phyloP scores from a whole-genome alignment of 2,113 vertebrate genomes.

The Triplophysa dalaica region DNA sequence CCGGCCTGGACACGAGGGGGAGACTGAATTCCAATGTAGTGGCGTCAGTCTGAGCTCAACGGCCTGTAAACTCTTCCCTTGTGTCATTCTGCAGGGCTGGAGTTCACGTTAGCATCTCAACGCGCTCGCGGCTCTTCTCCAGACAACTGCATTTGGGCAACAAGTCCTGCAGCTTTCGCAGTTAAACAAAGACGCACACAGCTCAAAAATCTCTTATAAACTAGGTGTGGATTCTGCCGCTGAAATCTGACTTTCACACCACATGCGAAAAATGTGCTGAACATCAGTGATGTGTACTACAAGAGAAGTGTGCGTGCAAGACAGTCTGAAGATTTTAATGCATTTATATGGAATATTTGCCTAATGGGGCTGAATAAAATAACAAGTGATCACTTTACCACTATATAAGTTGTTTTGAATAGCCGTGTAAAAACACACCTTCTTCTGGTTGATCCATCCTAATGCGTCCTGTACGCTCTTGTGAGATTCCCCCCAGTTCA shows the following conservation, averaged over 20 bases:
- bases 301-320: background rate
- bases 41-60: background rate
- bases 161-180: background rate
- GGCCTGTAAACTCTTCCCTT: background rate
- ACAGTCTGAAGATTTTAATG: background rate
- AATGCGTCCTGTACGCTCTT: slow-evolving; percentile 81
- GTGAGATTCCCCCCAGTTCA: slow-evolving; percentile 78
- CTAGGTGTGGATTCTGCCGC: background rate
- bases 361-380: background rate
- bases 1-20: background rate
- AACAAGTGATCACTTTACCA: too few relatives aligned
- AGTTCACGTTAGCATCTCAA: background rate
- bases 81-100: background rate
- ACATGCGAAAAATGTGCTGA: background rate
- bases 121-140: background rate
- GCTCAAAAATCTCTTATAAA: background rate
- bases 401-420: background rate
- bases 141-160: background rate
- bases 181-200: background rate
- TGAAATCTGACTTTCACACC: background rate
- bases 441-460: slow-evolving; percentile 88
- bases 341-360: background rate
- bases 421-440: slow-evolving; percentile 70
- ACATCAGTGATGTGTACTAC: too few relatives aligned
- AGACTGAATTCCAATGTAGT: slow-evolving; percentile 11